Evolutionary conservation across 2,888 invertebrate species (phyloP), one percentile per base, ranked within the genome.

Genomic region (Metalampra italica): DNA sequence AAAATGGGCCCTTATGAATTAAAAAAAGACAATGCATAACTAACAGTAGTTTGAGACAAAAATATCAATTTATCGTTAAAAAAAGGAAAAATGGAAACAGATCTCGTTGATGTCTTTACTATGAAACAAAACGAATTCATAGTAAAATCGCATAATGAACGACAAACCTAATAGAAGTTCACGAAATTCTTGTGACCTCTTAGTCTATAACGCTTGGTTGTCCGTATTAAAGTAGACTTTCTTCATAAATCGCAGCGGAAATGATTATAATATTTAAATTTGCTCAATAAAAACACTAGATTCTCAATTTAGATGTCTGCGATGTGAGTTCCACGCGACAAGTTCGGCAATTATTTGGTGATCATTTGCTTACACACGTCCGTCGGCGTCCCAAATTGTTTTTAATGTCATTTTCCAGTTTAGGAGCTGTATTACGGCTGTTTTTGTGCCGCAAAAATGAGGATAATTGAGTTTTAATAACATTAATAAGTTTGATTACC

Each of bases 81-180:
- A 32, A 32, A 2, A 2, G 22, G 22, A 22, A 22, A 22, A 5
- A 3, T 22, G 22, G 5, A 22, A 45, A 49, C 39, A n/a, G 29
- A 45, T 54, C 81, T 77, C 85, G 85, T 85, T 82, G 79, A 85
- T 77, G 83, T 85, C 85, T 85, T 83, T 82, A 78, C 56, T 73
- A 75, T 61, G 61, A 55, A n/a, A 51, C 47, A 38, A 49, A 43
- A 44, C 22, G 22, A 22, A 22, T 22, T 22, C 22, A 22, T 22
- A 22, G 22, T 22, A 22, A 5, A 22, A 22, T 22, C 22, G 29
- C 42, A 36, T 34, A 34, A 5, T 34, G 8, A 34, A 34, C 9
- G 34, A n/a, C n/a, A n/a, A n/a, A n/a, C n/a, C n/a, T n/a, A n/a
- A n/a, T n/a, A n/a, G n/a, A n/a, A n/a, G n/a, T n/a, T n/a, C n/a